phyloP scores from a whole-genome alignment of 1,140 invertebrate species.

The Drosophila hydei region DNA sequence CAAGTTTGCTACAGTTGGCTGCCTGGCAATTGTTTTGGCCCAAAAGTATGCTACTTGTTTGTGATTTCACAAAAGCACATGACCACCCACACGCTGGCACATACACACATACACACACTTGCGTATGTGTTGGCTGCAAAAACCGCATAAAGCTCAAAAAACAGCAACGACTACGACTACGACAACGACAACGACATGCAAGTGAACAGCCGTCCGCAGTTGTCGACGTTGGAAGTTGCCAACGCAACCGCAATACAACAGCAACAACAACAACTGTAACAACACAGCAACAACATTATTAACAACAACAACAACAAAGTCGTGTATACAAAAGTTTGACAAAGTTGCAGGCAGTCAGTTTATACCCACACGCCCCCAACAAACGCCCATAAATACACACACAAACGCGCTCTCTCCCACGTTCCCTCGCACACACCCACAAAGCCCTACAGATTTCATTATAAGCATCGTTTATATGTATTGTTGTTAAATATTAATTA shows the following conservation, averaged over 20 bases:
- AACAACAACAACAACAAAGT: conserved; percentile 24
- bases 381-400: conserved; percentile 1
- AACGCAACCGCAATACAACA: conserved; percentile 46
- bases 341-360: conserved; percentile 53
- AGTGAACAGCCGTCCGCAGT: conserved; percentile 53
- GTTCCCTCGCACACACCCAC: conserved; percentile 6
- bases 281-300: conserved; percentile 29
- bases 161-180: conserved; percentile 31
- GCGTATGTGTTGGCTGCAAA: conserved; percentile 43
- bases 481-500: conserved; percentile 77
- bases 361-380: conserved; percentile 28
- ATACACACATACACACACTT: conserved; percentile 27
- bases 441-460: conserved; percentile 58
- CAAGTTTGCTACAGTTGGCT: conserved; percentile 49
- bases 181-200: conserved; percentile 47
- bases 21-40: conserved; percentile 68
- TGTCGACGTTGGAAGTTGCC: conserved; percentile 39
- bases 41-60: conserved; percentile 72
- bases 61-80: conserved; percentile 52
- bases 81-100: conserved; percentile 17
- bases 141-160: conserved; percentile 61
- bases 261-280: conserved; percentile 19
- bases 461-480: conserved; percentile 62
- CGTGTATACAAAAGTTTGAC: conserved; percentile 57
- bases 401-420: background rate